These are phyloP conservation scores for Ceratosolen solmsi DNA, from an alignment of 1,140 invertebrate genomes.

Conservation along the genomic window DNA sequence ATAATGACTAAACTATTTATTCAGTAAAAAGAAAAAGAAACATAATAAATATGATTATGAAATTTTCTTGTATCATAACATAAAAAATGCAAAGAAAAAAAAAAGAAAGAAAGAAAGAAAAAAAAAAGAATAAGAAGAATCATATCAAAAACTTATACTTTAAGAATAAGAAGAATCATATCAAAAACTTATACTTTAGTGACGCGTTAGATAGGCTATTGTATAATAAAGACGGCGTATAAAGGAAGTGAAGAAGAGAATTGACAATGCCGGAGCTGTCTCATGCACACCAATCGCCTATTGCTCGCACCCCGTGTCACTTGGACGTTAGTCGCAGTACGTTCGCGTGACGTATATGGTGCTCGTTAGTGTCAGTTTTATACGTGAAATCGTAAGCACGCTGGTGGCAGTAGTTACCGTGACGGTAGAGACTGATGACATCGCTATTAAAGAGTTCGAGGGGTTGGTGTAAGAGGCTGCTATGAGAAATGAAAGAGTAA, in stretches of 20 bases:
- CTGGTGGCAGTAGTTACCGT: conserved; percentile 66
- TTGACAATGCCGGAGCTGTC: conserved; percentile 14
- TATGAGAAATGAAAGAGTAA: too few species aligned
- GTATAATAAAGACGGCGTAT: background rate
- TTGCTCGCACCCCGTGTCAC: conserved; percentile 51
- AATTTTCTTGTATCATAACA: too few species aligned
- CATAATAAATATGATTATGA: too few species aligned
- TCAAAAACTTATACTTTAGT: too few species aligned
- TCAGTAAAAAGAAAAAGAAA: too few species aligned
- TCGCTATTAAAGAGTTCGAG: conserved; percentile 17
- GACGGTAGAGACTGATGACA: conserved; percentile 36
- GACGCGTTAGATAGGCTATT: too few species aligned
- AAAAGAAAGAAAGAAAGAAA: too few species aligned
- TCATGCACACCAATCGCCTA: conserved; percentile 33
- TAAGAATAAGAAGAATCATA: too few species aligned
- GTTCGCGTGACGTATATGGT: conserved; percentile 73
- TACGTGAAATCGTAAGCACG: conserved; percentile 69
- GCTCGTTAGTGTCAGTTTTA: conserved; percentile 73
- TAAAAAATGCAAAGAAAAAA: too few species aligned
- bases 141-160: too few species aligned
- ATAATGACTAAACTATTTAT: too few species aligned
- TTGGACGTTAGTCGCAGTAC: conserved; percentile 42
- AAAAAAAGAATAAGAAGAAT: too few species aligned
- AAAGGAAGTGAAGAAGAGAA: conserved; percentile 3
- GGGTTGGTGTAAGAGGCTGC: conserved; percentile 20